A percentile compares a stretch with the other conserved stretches of the same genome.
Conservation (phyloP, 1,140 invertebrate species). For the Lepidotrigona ventralis region DNA sequence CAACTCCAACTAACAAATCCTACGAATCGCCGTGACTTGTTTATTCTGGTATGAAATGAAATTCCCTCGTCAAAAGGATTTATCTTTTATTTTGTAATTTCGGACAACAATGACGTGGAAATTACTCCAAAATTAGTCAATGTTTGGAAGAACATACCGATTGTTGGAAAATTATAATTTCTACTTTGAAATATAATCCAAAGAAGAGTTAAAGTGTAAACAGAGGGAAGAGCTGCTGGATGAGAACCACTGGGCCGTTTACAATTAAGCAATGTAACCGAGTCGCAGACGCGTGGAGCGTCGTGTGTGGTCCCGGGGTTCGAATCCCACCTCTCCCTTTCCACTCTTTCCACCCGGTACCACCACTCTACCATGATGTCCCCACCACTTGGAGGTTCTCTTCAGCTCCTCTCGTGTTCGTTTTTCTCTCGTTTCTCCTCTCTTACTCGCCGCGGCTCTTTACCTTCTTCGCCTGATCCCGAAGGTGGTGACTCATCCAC, state of each 20-base stretch:
- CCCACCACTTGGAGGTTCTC: slow-evolving; percentile 59
- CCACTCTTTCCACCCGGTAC: slow-evolving; percentile 67
- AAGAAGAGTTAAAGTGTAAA: background rate
- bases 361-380: slow-evolving; percentile 52
- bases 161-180: background rate
- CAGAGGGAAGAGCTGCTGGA: background rate
- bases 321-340: slow-evolving; percentile 74
- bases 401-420: slow-evolving; percentile 48
- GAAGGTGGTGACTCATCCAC: slow-evolving; percentile 69
- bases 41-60: background rate
- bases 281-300: slow-evolving; percentile 80
- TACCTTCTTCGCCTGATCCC: slow-evolving; percentile 55
- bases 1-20: background rate
- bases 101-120: background rate
- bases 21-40: background rate
- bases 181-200: background rate
- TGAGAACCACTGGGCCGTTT: slow-evolving; percentile 78
- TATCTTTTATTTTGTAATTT: background rate
- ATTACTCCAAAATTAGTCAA: background rate
- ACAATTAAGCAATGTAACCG: slow-evolving; percentile 81
- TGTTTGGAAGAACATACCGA: background rate
- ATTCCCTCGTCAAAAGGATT: background rate
- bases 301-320: slow-evolving; percentile 79
- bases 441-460: slow-evolving; percentile 55
- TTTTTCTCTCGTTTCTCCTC: slow-evolving; percentile 53